Conservation (phyloP, 2,797 vertebrate species). For the Phoxinus dragarum region DNA sequence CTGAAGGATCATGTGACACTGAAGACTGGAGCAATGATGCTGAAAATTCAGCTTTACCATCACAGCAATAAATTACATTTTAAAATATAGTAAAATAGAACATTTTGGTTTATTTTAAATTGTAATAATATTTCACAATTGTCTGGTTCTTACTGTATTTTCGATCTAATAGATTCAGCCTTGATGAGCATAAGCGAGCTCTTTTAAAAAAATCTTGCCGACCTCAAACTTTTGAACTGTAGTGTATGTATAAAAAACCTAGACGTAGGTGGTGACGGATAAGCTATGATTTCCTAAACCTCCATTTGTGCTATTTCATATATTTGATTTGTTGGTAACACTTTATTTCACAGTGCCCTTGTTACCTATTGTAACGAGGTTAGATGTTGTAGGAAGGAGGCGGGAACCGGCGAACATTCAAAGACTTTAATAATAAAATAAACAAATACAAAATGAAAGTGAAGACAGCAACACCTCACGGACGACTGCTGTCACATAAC, state of each 20-base stretch:
- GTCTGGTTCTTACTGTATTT: neutral
- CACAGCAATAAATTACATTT: neutral
- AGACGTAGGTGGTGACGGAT: neutral
- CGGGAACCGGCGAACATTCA: too few species aligned
- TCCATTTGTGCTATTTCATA: neutral
- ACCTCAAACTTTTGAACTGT: neutral
- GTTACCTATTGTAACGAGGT: too few species aligned
- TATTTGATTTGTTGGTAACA: neutral
- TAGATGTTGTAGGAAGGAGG: too few species aligned
- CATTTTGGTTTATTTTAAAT: neutral
- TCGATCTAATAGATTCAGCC: neutral
- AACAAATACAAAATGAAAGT: too few species aligned
- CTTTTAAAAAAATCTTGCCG: neutral
- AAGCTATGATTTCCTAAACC: neutral
- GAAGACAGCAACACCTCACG: too few species aligned
- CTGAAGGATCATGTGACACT: too few species aligned
- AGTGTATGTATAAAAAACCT: neutral
- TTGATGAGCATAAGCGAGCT: neutral
- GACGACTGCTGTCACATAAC: too few species aligned
- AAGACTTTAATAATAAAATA: too few species aligned
- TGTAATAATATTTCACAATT: neutral
- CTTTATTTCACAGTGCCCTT: too few species aligned
- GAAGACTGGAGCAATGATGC: too few species aligned
- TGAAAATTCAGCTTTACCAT: too few species aligned
- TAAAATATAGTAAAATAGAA: neutral